These are phyloP conservation scores for Leucoma salicis DNA, from an alignment of 2,888 invertebrate species.

Conservation along the genomic window DNA sequence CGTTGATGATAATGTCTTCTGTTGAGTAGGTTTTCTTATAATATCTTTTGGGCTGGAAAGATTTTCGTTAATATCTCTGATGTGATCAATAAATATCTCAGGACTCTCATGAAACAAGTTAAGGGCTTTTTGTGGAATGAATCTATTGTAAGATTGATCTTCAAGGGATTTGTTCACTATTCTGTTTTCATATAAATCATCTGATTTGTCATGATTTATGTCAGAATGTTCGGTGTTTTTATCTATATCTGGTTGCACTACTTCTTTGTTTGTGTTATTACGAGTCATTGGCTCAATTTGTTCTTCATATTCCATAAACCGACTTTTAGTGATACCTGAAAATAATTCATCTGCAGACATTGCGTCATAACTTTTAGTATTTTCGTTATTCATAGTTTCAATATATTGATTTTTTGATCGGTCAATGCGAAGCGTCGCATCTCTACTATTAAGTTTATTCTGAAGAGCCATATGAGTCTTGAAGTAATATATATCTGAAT, in stretches of 20 bases:
- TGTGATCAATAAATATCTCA: constrained; percentile 18
- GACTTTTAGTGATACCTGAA: constrained; percentile 11
- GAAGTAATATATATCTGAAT: constrained; percentile 40
- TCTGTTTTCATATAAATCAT: no score
- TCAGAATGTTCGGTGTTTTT: constrained; percentile 4
- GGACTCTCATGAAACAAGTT: constrained; percentile 17
- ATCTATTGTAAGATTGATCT: no score
- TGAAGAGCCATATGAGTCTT: constrained; percentile 20
- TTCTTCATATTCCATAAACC: neutral
- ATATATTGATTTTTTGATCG: constrained; percentile 5
- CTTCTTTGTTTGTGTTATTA: constrained; percentile 1
- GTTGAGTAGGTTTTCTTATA: no score
- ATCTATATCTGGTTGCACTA: constrained; percentile 3
- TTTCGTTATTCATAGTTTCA: constrained; percentile 7
- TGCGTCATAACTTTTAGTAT: neutral
- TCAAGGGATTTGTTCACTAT: no score
- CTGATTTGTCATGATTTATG: constrained; percentile 5
- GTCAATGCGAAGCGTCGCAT: constrained; percentile 3
- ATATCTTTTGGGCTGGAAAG: no score
- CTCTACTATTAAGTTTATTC: constrained; percentile 14
- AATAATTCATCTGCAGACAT: constrained; percentile 10
- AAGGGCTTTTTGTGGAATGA: constrained; percentile 10
- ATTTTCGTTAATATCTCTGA: constrained; percentile 22
- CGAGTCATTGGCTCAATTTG: constrained; percentile 3
- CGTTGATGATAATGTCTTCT: no score